Conservation (phyloP, 2,797 vertebrate genomes). For the Hozukius guyotensis region DNA sequence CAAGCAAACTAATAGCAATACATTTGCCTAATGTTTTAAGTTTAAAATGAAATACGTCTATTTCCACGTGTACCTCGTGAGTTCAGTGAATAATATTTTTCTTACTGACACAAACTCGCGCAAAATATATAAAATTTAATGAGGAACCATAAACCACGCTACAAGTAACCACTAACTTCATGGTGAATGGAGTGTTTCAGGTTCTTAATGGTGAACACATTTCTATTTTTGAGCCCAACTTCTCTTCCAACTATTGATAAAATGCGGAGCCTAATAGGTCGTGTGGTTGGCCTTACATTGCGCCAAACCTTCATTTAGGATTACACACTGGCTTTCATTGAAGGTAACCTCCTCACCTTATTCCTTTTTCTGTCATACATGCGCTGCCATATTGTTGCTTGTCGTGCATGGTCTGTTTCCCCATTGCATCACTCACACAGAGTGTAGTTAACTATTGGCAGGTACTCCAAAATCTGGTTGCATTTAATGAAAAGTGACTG, state of each 20-base stretch:
- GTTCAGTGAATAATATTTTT: constrained; percentile 11
- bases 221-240: constrained; percentile 24
- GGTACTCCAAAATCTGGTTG: constrained; percentile 60
- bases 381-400: constrained; percentile 36
- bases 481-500: constrained; percentile 81
- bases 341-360: constrained; percentile 50
- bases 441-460: constrained; percentile 68
- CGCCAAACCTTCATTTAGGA: constrained; percentile 50
- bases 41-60: constrained; percentile 17
- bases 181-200: constrained; percentile 37
- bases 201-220: constrained; percentile 51
- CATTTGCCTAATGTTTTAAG: not conserved
- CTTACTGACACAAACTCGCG: constrained; percentile 7
- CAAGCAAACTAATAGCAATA: not conserved
- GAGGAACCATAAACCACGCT: constrained; percentile 38
- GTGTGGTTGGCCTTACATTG: constrained; percentile 26
- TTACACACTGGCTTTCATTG: constrained; percentile 48
- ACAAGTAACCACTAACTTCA: constrained; percentile 19
- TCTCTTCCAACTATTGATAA: constrained; percentile 67
- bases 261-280: constrained; percentile 55
- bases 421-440: constrained; percentile 54
- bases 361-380: constrained; percentile 45
- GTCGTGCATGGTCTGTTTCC: constrained; percentile 31
- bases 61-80: constrained; percentile 6
- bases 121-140: constrained; percentile 32